Conservation (phyloP, 2,797 vertebrate species). For the Chaetophractus vellerosus region DNA sequence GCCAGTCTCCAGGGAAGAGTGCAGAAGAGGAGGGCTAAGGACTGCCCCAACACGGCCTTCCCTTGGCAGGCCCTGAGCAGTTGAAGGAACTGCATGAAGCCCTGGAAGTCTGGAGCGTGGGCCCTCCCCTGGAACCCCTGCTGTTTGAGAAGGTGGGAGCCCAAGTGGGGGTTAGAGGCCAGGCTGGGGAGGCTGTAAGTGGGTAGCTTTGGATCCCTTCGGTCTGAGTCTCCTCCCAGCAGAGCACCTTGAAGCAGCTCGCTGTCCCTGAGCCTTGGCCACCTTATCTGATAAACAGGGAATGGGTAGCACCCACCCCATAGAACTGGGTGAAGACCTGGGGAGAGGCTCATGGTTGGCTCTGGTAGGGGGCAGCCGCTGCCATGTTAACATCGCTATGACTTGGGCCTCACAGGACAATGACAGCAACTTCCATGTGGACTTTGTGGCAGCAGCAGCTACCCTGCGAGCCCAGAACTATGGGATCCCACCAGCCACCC, state of each 20-base stretch:
- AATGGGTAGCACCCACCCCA: background rate
- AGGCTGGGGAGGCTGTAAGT: background rate
- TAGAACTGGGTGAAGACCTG: background rate
- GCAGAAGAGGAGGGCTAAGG: background rate
- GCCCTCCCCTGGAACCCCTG: conserved; percentile 90
- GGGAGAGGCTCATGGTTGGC: background rate
- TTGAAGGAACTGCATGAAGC: background rate
- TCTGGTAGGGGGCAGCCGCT: background rate
- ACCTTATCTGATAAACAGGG: background rate
- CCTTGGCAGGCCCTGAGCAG: conserved; percentile 64
- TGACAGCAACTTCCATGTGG: conserved; percentile 92
- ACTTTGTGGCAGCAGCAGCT: conserved; percentile 93
- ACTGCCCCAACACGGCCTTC: background rate
- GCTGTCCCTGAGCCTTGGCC: background rate
- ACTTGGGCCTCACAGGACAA: conserved; percentile 90
- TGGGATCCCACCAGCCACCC: conserved; percentile 90
- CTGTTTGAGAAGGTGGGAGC: conserved; percentile 94
- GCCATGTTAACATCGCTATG: background rate
- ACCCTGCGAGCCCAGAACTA: conserved; percentile 95
- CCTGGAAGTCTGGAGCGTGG: conserved; percentile 4
- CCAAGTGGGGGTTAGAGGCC: too few species aligned
- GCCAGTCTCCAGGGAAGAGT: background rate
- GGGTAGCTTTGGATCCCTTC: background rate
- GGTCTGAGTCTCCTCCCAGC: background rate
- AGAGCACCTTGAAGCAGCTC: background rate